Evolutionary conservation across 2,797 vertebrate genomes (phyloP), one percentile per base, ranked within the genome.

Genomic region (Sardinella longiceps): DNA sequence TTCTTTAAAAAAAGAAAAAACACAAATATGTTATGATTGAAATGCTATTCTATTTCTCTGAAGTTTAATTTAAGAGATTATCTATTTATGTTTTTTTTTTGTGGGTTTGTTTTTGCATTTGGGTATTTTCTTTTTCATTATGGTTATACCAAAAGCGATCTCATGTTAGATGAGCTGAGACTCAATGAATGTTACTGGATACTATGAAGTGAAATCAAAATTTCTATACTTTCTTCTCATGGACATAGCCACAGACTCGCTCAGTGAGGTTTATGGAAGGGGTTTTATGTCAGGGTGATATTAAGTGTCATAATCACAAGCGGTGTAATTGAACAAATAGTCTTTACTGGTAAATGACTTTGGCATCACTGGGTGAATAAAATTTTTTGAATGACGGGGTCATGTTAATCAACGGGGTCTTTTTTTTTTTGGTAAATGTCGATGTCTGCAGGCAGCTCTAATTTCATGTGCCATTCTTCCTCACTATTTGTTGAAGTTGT

Each of bases 101-200:
- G 80, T 88, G 84, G 43, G 83, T 74, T 33, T 37, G 48, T 84
- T 85, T 25, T 23, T 51, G 15, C 23, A 5, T 83, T 50, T 87
- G 82, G 84, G 70, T 46, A 83, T 83, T 82, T 85, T 46, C 4
- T 48, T 48, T 48, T 48, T 45, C 81, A 85, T 86, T 88, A 85
- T 53, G 80, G 60, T 83, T 60, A 89, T 85, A 87, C 87, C 88
- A 89, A 89, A 87, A 81, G 60, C 81, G 85, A 86, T 83, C 80
- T 83, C 60, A 20, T 80, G 48, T 83, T 45, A 83, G 84, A 53
- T 85, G 39, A 63, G 30, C 18, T 77, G 70, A 77, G 70, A 77
- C 70, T 77, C 9, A 77, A 43, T 77, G 70, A 77, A 77, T 77
- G 70, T 77, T 77, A 39, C 15, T 77, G 20, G 37, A 39, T 43